Base-by-base conservation (phyloP, 1,140 invertebrate species). In the Drosophila willistoni region DNA sequence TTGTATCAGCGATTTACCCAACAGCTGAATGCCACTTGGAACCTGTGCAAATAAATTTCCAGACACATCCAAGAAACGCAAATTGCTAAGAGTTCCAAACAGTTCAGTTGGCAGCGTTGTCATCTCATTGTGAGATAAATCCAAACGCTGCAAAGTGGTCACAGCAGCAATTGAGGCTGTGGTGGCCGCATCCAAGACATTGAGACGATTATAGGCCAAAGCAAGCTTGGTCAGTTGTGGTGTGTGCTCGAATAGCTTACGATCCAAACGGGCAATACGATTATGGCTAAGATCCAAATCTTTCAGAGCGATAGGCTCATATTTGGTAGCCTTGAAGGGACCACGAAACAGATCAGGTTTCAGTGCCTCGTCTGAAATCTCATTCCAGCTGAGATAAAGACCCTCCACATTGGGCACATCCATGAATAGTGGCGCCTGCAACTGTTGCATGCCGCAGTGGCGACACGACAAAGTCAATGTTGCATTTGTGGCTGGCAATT, bases 341-440 rank as follows among this genome's bases (percentile, higher is more conserved):
- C 94, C 94, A 74, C 93, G 93, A 79, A 95, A 95, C 56, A 94
- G 93, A 55, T 94, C 94, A 73, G 84, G 93, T 51, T 83, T 93
- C 61, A 94, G 92, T 85, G 84, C 91, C 66, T 92, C 95, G 94
- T 95, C 94, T 84, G 93, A 94, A 3, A 97, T 91, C 34, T 92
- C 79, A 87, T 97, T 97, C 77, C 95, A 93, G 92, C 95, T 96
- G 61, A 97, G 91, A 91, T 96, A 95, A 44, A 97, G 91, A 66
- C 94, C 94, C 14, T 93, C 93, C n/a, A 97, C 90, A 67, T 94
- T 94, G n/a, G 92, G 91, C 7, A 96, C 92, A 73, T 94, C 93
- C 74, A 93, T 94, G 79, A 97, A 96, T 0, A 95, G 93, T 1
- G 92, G 92, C 29, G 93, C 89, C 19, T 94, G 94, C 57, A 97